These are phyloP conservation scores for Gadus macrocephalus DNA, from an alignment of 2,113 vertebrate species.

Conservation along the genomic window DNA sequence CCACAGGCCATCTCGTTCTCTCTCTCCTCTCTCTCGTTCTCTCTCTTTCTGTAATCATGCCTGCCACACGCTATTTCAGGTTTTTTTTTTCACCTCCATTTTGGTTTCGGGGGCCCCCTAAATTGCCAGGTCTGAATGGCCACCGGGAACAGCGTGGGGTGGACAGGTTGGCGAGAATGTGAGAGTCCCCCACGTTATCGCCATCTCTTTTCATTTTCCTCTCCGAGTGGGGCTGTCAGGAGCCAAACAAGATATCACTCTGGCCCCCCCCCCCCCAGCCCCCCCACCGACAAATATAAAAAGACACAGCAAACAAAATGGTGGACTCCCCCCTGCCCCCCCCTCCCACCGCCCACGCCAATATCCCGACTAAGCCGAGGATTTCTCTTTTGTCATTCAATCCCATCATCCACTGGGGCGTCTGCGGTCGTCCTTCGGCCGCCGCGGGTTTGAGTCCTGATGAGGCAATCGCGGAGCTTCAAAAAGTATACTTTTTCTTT, in stretches of 20 bases:
- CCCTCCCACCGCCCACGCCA: conserved; percentile 13
- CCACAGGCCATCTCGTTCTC: conserved; percentile 46
- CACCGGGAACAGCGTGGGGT: conserved; percentile 68
- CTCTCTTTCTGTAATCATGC: conserved; percentile 14
- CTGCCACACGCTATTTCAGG: conserved; percentile 47
- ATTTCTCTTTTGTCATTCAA: conserved; percentile 56
- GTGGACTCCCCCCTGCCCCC: conserved; percentile 36
- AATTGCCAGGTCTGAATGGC: conserved; percentile 72
- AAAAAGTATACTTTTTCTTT: too few species aligned
- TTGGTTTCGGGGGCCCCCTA: conserved; percentile 58
- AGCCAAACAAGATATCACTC: conserved; percentile 73
- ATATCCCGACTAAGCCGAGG: conserved; percentile 52
- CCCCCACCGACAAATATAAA: conserved; percentile 45
- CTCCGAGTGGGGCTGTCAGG: conserved; percentile 67
- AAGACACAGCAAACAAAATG: conserved; percentile 65
- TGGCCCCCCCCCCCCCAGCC: conserved; percentile 11
- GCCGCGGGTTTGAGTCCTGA: too few species aligned
- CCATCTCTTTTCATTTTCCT: conserved; percentile 72
- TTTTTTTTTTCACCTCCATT: conserved; percentile 56
- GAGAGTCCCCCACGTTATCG: conserved; percentile 57
- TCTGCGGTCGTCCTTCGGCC: conserved; percentile 19
- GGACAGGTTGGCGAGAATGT: conserved; percentile 60
- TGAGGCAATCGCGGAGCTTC: too few species aligned
- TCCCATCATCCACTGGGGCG: conserved; percentile 53
- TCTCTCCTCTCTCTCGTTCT: neutral